Conservation (phyloP, 2,888 invertebrate species). For the Cryptocheilus praepositus region DNA sequence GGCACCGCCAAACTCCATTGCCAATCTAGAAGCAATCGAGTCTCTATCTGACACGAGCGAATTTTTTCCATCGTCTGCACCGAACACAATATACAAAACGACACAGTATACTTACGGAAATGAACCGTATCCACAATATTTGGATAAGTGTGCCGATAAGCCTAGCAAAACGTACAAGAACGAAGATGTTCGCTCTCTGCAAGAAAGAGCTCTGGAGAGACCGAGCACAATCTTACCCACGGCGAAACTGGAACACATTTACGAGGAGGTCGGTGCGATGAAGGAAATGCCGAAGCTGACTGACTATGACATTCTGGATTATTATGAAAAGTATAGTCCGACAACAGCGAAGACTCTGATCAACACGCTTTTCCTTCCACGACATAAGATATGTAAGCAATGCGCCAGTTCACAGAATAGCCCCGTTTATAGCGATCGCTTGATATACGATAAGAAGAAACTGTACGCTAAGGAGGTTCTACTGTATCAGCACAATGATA, state of each 20-base stretch:
- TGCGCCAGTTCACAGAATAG: constrained; percentile 54
- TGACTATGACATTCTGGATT: constrained; percentile 54
- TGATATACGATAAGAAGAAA: constrained; percentile 59
- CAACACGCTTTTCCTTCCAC: constrained; percentile 45
- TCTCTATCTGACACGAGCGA: constrained; percentile 22
- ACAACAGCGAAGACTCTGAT: constrained; percentile 47
- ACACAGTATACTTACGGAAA: constrained; percentile 28
- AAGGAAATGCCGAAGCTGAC: constrained; percentile 23
- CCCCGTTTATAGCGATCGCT: constrained; percentile 67
- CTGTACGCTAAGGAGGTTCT: constrained; percentile 58
- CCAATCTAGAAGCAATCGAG: constrained; percentile 27
- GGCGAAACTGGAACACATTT: constrained; percentile 51
- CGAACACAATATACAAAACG: constrained; percentile 17
- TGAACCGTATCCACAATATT: constrained; percentile 15
- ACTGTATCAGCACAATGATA: constrained; percentile 52
- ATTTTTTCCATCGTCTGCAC: constrained; percentile 14
- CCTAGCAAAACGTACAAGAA: neutral
- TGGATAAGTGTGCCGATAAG: constrained; percentile 3
- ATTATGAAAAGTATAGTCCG: constrained; percentile 50
- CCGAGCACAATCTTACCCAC: constrained; percentile 4
- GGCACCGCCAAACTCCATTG: constrained; percentile 12
- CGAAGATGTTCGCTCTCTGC: neutral
- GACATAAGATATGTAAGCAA: constrained; percentile 55
- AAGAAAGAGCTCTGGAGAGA: neutral
- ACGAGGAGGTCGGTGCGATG: constrained; percentile 56